Base-by-base conservation (phyloP, 2,113 vertebrate species). In the Chionomys nivalis region DNA sequence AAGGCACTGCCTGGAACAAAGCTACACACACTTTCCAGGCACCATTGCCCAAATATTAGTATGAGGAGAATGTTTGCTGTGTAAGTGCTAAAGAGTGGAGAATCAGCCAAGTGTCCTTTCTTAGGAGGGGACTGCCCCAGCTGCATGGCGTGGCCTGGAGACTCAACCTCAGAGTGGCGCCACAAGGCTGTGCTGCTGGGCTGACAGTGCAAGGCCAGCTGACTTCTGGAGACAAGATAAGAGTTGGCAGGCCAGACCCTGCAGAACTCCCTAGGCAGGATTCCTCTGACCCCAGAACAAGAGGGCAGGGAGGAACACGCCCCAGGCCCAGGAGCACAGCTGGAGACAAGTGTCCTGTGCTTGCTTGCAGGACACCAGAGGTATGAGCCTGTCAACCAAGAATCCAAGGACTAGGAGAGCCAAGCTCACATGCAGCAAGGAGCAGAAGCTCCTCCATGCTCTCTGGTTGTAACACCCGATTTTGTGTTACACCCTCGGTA, bases 181-280 rank as follows among this genome's bases (percentile, higher is more conserved):
- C n/a, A 33, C 2, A 0, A 23, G 63, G 28, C 93, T 44, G 36
- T 0, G 58, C n/a, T 4, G 79, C 16, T 1, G 72, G 42, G 39
- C 70, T 2, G 92, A 87, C 55, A 89, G 66, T 1, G 26, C 86
- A 14, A 70, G 63, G 65, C 63, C 75, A 68, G 94, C 77, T 95
- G 89, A 89, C 95, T 89, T 87, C 77, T 83, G 93, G 39, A 90
- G 79, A 49, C 52, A 49, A 58, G 58, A 94, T 94, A 95, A 94
- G 85, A n/a, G 73, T 76, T 94, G 85, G 73, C 81, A 86, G 79
- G 85, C 36, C 85, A 70, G 85, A 94, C 83, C 91, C 81, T 63
- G 95, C 77, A 88, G 33, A 94, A 94, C 94, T 93, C 97, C 96
- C 61, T 90, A 1, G 19, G 81, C 94, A 86, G 85, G 97, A 97